Base-by-base conservation (phyloP, 2,888 invertebrate genomes). In the Plebejus argus region DNA sequence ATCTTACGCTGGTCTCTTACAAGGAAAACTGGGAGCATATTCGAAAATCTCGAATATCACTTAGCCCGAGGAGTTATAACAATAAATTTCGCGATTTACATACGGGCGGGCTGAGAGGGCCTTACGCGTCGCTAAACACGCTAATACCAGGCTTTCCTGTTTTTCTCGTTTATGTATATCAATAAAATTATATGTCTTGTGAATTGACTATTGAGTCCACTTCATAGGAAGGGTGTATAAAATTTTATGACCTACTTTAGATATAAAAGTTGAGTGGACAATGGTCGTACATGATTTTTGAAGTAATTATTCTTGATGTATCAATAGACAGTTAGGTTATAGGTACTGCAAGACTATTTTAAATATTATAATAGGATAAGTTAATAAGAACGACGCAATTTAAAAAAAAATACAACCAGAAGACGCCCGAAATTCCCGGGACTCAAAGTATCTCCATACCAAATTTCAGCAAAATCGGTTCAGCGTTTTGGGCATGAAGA, bases 71-170 rank as follows among this genome's bases (percentile, higher is more conserved):
- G 87, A 88, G 87, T 88, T 89, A 90, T 91, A 90, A 91, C 91
- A 90, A 93, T 92, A 93, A 93, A 92, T 93, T 90, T 85, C 82
- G 87, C 86, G 89, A 92, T 92, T 92, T 91, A 87, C 91, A 92
- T 91, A 88, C 90, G 87, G 86, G 81, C 85, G 85, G 81, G 83
- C 84, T 80, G 82, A 85, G 83, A 86, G 90, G 91, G 89, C 86
- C 85, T 86, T 87, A 87, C 89, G 92, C 90, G 83, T 90, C 90
- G 89, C 90, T 91, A 86, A 86, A 83, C 90, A 89, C 89, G 86
- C 83, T 88, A 87, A 88, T 88, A 85, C 82, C 79, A 80, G 80
- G 79, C 84, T 87, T 88, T 87, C 84, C 84, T 86, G 83, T 85
- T 86, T 83, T 83, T 82, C 81, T 76, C 78, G 78, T 79, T 81